Evolutionary conservation across 2,888 invertebrate species (phyloP).

Genomic region (Trileptium ribeirensis): DNA sequence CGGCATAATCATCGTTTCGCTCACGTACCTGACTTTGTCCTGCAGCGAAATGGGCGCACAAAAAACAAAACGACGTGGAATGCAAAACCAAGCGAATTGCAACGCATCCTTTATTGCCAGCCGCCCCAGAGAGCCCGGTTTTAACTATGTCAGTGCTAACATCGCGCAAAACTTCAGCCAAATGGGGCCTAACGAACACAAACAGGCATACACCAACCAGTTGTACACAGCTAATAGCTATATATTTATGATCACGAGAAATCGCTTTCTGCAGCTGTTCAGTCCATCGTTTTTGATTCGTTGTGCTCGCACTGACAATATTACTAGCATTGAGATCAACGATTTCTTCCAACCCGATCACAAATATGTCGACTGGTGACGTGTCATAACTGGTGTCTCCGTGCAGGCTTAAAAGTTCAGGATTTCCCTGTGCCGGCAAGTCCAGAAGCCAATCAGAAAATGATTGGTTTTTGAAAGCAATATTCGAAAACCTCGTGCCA

Average conservation of each 20-base stretch:
- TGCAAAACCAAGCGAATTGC: constrained; percentile 83
- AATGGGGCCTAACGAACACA: constrained; percentile 79
- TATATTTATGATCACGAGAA: constrained; percentile 76
- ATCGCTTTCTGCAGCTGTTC: constrained; percentile 85
- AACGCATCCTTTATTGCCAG: constrained; percentile 91
- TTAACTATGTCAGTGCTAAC: constrained; percentile 92
- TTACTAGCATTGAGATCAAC: constrained; percentile 97
- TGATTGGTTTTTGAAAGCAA: constrained; percentile 61
- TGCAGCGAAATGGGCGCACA: constrained; percentile 97
- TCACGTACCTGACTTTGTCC: constrained; percentile 92
- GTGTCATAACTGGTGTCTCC: constrained; percentile 55
- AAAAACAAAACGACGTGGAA: constrained; percentile 89
- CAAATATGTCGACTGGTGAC: constrained; percentile 81
- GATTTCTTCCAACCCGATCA: constrained; percentile 97
- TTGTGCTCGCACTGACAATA: constrained; percentile 87
- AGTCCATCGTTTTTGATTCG: constrained; percentile 89
- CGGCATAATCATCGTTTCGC: constrained; percentile 89
- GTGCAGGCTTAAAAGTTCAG: no score
- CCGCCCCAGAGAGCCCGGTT: constrained; percentile 94
- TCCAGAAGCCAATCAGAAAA: constrained; percentile 54
- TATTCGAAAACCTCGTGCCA: constrained; percentile 92
- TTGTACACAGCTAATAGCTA: constrained; percentile 83
- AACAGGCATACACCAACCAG: constrained; percentile 94
- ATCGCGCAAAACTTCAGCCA: constrained; percentile 70
- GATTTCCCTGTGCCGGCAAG: constrained; percentile 16